Evolutionary conservation across 23 tunicate genomes (phyloP), one percentile per base, ranked within the genome.

Genomic region (Trididemnum clinides): DNA sequence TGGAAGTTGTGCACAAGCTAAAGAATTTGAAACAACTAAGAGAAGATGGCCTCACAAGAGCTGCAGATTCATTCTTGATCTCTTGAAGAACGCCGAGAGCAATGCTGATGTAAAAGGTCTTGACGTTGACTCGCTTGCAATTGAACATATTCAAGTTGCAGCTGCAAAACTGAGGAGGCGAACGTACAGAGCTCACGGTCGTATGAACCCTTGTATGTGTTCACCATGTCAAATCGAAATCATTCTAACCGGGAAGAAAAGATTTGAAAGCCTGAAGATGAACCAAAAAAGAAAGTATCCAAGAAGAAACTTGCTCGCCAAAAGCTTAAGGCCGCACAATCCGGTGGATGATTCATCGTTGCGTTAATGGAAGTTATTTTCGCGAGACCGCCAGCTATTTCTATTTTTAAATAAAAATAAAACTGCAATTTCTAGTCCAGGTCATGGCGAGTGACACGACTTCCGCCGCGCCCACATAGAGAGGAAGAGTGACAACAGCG

Each of bases 121-220:
- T 49, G 99, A 96, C 81, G 99, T 96, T 15, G 99, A 96, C 51
- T 88, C 99, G 0, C 79, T 96, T 20, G 97, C 91, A 38, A 91
- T 96, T 49, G 99, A 96, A 33, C 99, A 96, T 59, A 96, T 96
- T 57, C 99, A 96, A 73, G 99, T 96, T 35, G 91, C 91, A 54
- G 99, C 96, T 50, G 97, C 99, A 27, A 96, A 96, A 64, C 80
- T 90, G 96, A 76, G 99, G 44, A 72, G 99, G 65, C 64, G 99
- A 73, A 96, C 99, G 23, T 96, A 96, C 96, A 86, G 96, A 87
- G 99, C 99, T 44, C 99, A 96, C 82, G 99, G 99, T 62, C 88
- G 99, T 30, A 96, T 96, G 57, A 96, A 96, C 35, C 99, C 99
- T 31, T 96, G 86, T 88, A 96, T 96, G 99, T 83, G 92, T 59